Percentiles rank a stretch among this genome's conserved stretches.
These are phyloP conservation scores for Acanthosepion lycidas DNA, from an alignment of 2,888 invertebrate species.

Conservation along the genomic window DNA sequence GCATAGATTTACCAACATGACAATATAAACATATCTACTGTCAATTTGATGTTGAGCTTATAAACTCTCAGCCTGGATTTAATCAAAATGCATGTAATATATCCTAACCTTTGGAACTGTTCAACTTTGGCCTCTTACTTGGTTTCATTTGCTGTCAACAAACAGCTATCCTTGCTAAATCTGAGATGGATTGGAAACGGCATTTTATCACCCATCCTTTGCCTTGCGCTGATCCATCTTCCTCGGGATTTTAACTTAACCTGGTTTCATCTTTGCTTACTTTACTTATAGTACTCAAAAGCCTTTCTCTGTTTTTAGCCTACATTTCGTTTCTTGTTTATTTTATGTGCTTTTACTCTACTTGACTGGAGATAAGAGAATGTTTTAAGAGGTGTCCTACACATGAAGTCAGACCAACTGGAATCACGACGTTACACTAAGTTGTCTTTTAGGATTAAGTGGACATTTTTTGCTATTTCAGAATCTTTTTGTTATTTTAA, in stretches of 20 bases:
- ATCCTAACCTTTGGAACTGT: background rate
- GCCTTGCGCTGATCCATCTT: background rate
- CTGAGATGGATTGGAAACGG: background rate
- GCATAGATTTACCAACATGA: background rate
- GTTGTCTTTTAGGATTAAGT: background rate
- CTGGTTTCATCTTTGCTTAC: background rate
- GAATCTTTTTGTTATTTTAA: background rate
- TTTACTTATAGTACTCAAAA: background rate
- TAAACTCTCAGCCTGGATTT: background rate
- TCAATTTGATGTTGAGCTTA: no score
- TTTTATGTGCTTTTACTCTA: background rate
- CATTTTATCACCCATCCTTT: background rate
- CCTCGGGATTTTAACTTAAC: background rate
- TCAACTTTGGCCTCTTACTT: background rate
- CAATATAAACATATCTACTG: no score
- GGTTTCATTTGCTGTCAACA: background rate
- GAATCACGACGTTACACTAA: background rate
- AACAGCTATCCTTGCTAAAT: background rate
- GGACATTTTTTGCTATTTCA: background rate
- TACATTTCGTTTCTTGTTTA: background rate
- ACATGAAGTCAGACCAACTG: background rate
- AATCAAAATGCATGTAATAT: background rate
- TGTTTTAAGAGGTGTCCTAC: slow-evolving; percentile 23
- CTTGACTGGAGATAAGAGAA: background rate
- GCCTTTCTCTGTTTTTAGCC: background rate